phyloP scores from a whole-genome alignment of 2,888 invertebrate genomes.

The Eurois occulta region DNA sequence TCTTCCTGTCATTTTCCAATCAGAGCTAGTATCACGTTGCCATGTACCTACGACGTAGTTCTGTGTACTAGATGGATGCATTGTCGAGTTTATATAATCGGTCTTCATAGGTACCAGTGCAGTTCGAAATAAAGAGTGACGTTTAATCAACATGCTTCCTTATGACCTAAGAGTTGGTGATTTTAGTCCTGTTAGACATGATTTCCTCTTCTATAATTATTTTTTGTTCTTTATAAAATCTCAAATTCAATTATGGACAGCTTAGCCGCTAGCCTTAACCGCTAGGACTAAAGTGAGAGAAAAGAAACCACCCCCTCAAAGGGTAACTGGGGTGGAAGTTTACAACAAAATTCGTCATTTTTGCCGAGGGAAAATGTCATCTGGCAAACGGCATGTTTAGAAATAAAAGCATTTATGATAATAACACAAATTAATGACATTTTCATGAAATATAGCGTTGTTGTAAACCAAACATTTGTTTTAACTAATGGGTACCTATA shows the following conservation, averaged over 20 bases:
- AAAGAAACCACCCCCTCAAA: not conserved
- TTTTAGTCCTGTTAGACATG: not conserved
- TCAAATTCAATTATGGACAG: not conserved
- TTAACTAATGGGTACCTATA: conserved; percentile 7
- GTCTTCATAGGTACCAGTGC: not conserved
- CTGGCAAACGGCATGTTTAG: not conserved
- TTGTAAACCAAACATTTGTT: not conserved
- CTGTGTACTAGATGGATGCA: conserved; percentile 14
- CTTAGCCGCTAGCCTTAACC: not conserved
- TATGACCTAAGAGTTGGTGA: not conserved
- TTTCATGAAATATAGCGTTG: not conserved
- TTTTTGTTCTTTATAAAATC: not conserved
- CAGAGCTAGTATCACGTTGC: conserved; percentile 26
- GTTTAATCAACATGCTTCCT: not conserved
- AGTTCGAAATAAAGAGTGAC: not conserved
- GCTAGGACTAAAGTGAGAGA: not conserved
- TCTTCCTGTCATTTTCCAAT: conserved; percentile 56
- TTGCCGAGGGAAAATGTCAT: not conserved
- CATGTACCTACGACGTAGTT: conserved; percentile 22
- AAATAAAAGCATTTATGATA: not conserved
- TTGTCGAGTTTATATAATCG: not conserved
- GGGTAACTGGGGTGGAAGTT: not conserved
- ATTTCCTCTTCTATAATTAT: not conserved
- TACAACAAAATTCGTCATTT: not conserved
- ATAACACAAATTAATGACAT: not conserved